These are phyloP conservation scores for Monochamus saltuarius DNA, from an alignment of 1,140 invertebrate genomes.

Conservation along the genomic window DNA sequence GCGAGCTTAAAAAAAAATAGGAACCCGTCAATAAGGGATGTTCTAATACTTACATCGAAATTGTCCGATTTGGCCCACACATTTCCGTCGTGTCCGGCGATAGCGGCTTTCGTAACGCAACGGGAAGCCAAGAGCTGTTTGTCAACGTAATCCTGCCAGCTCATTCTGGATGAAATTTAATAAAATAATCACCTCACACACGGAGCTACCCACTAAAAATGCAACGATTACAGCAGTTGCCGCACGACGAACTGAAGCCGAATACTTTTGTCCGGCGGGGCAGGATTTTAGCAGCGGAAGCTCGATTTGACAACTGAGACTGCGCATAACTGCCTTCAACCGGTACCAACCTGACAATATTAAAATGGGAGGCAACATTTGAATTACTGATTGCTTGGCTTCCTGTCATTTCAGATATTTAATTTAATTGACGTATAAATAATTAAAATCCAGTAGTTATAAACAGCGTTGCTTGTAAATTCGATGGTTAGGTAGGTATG, in stretches of 20 bases:
- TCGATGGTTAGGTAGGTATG: no score
- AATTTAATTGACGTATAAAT: no score
- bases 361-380: not conserved
- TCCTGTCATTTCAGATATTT: no score
- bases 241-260: slow-evolving; percentile 30
- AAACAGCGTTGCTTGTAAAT: no score
- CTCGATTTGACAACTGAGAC: slow-evolving; percentile 26
- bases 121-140: slow-evolving; percentile 92
- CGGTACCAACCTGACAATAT: slow-evolving; percentile 9
- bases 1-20: not conserved
- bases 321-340: slow-evolving; percentile 9
- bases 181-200: slow-evolving; percentile 35
- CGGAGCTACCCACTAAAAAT: slow-evolving; percentile 26
- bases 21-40: not conserved
- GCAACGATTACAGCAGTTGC: slow-evolving; percentile 22
- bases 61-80: slow-evolving; percentile 92
- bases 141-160: slow-evolving; percentile 98
- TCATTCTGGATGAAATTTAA: slow-evolving; percentile 65
- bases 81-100: slow-evolving; percentile 92
- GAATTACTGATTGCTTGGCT: not conserved
- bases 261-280: slow-evolving; percentile 29
- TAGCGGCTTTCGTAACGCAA: slow-evolving; percentile 90
- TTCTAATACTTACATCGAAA: slow-evolving; percentile 80
- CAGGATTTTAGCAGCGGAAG: slow-evolving; percentile 29
- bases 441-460: no score